A percentile compares a stretch with the other conserved stretches of the same genome.
Evolutionary conservation across 1,140 invertebrate species (phyloP).

Genomic region (Drosophila leontia): DNA sequence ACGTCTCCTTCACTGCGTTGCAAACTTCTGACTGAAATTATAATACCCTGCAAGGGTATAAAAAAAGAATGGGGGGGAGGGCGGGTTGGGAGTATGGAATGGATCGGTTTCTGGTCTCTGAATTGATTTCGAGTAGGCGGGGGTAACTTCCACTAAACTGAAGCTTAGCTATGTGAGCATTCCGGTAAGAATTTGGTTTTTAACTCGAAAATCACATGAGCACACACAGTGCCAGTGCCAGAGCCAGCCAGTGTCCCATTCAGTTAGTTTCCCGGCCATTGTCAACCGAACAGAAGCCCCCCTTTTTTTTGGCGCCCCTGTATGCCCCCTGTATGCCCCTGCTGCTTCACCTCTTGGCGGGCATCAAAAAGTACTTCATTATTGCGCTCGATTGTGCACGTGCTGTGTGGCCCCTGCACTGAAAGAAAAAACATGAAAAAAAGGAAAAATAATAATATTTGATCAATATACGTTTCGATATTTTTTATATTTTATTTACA

Average conservation of each 20-base stretch:
- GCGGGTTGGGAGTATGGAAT: background rate
- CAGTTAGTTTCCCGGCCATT: constrained; percentile 27
- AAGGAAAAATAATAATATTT: too few relatives aligned
- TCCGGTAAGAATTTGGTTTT: constrained; percentile 67
- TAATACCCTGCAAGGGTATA: too few relatives aligned
- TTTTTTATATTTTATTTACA: too few relatives aligned
- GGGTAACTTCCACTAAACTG: background rate
- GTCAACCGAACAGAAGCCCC: constrained; percentile 21
- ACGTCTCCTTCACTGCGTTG: too few relatives aligned
- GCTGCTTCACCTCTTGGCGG: constrained; percentile 15
- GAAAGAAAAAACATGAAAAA: background rate
- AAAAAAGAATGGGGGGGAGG: too few relatives aligned
- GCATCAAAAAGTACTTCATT: constrained; percentile 80
- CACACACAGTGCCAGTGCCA: constrained; percentile 13
- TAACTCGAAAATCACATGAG: constrained; percentile 75
- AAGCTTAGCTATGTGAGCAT: constrained; percentile 39
- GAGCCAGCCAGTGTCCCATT: constrained; percentile 2
- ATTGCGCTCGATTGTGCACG: constrained; percentile 79
- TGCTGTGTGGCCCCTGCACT: constrained; percentile 18
- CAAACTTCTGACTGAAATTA: too few relatives aligned
- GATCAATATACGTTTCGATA: too few relatives aligned
- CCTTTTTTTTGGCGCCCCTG: background rate
- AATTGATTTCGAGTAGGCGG: constrained; percentile 2
- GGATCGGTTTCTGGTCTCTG: constrained; percentile 22
- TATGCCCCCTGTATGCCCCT: background rate